Evolutionary conservation across 2,113 vertebrate genomes (phyloP), one percentile per base, ranked within the genome.

Genomic region (Okapia johnstoni): DNA sequence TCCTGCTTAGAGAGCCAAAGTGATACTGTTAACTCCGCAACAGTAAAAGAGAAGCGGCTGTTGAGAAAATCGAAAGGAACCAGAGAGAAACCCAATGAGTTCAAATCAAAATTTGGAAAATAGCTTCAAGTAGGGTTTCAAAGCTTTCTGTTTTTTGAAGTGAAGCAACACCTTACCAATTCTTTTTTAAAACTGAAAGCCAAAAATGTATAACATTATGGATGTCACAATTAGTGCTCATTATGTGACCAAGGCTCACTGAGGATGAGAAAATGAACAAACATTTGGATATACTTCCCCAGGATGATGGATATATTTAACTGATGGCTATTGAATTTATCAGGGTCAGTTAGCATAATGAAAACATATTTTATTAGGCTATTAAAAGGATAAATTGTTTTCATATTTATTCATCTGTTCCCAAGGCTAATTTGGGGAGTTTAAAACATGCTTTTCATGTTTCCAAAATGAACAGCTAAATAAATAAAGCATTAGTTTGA

Each of bases 331-430:
- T 87, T 98, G 97, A 98, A 97, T 97, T 94, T 98, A 98, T 98
- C 98, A 97, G 97, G 98, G 97, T 97, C 98, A 98, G 96, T 96
- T 97, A 97, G 93, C 97, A 97, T 96, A 98, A 96, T 98, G 97
- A 98, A 98, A 98, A 98, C 97, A 98, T 98, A 97, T 98, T 98
- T 98, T 98, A 98, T 98, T 96, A 94, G 98, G 90, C 94, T 96
- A 88, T 98, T 98, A 98, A 98, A 98, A 92, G 97, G 91, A 96
- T 98, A 98, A 98, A 98, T 98, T 98, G 98, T 98, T 98, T 98
- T 98, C 97, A 98, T 98, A 98, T 98, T 98, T 98, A 98, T 97
- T 98, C 98, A 97, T 98, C 97, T 98, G 97, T 97, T 98, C 97
- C 97, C 97, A 98, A 89, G 95, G 96, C 97, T 98, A 97, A 98